Evolutionary conservation across 2,113 vertebrate genomes (phyloP), one percentile per base, ranked within the genome.

Genomic region (Odontophorus gujanensis): DNA sequence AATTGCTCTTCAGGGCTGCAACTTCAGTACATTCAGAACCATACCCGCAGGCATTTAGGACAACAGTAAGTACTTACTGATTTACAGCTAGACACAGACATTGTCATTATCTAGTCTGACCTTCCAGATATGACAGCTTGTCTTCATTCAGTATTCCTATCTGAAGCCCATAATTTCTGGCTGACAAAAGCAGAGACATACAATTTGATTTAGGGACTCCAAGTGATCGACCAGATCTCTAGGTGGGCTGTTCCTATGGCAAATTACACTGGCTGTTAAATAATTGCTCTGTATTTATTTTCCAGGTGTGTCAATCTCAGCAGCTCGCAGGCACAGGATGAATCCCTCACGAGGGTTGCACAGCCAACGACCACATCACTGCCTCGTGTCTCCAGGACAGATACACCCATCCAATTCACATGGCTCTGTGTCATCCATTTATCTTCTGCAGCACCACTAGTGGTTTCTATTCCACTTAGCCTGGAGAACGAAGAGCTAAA

Each of bases 321-420:
- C 68, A 26, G 53, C 51, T 18, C 17, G 51, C 45, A 13, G 18
- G 4, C 51, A 28, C 59, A 8, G 51, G 28, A 34, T 28, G 45
- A 67, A 53, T 9, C 11, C 45, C 26, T 34, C 13, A 16, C 38
- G 7, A 51, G 63, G 50, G 13, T 43, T 66, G n/a, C 32, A 18
- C 34, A 43, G 48, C 24, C 7, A 25, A 50, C 18, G 15, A 34
- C 34, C 45, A 13, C 9, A 0, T 17, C 21, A 17, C 19, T 53
- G 40, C 53, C 51, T 20, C 34, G 22, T 6, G 0, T 30, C 55
- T 32, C 34, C 14, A 13, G 42, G 55, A 36, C 2, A 1, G 45
- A 40, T 47, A 40, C 45, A 34, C n/a, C 28, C 50, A 47, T n/a
- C 7, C 24, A 16, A 25, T 30, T 17, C 53, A 12, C 28, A 5